A percentile compares a stretch with the other conserved stretches of the same genome.
Conservation (phyloP, 2,113 vertebrate genomes). For the Clarias batrachus region DNA sequence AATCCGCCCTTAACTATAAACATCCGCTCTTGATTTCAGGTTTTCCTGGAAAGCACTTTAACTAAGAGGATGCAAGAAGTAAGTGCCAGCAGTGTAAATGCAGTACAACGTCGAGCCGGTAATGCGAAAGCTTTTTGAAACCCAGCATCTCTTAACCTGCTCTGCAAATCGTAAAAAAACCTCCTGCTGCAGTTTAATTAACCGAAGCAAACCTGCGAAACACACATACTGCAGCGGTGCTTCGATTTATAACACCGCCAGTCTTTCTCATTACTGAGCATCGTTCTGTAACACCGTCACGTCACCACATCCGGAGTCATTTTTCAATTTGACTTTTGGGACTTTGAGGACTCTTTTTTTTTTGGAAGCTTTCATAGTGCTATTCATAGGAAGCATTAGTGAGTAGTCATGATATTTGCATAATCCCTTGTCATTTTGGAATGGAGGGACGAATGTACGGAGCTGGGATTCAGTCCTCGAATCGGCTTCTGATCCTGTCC, state of each 20-base stretch:
- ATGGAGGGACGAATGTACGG: background rate
- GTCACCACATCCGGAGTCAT: background rate
- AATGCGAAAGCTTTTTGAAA: background rate
- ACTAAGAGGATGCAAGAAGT: background rate
- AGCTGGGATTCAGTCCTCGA: background rate
- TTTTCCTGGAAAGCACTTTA: background rate
- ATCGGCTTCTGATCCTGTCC: background rate
- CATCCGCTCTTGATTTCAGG: background rate
- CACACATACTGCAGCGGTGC: background rate
- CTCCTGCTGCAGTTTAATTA: slow-evolving; percentile 29
- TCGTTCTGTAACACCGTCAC: background rate
- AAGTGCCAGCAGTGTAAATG: background rate
- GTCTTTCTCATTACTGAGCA: slow-evolving; percentile 2
- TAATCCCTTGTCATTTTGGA: slow-evolving; percentile 29
- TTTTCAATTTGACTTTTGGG: slow-evolving; percentile 15
- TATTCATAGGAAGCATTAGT: slow-evolving; percentile 20
- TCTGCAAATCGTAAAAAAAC: background rate
- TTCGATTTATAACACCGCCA: background rate
- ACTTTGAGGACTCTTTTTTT: background rate
- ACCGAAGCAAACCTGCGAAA: background rate
- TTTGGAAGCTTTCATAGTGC: slow-evolving; percentile 4
- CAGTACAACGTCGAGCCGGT: background rate
- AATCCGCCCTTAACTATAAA: background rate
- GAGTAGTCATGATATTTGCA: slow-evolving; percentile 34
- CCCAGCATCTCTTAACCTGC: background rate